Evolutionary conservation across 2,113 vertebrate genomes (phyloP).

Genomic region (sheep (Ovis aries)): ARS-UI_Ramb_v3.0 NC_056059.1:106864001-106864500

Average conservation of each 20-base stretch:
- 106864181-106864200: background rate
- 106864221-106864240: background rate
- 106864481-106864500: background rate
- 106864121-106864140: background rate
- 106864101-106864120: background rate
- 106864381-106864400: background rate
- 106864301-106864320: background rate
- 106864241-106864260: background rate
- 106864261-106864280: background rate
- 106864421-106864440: background rate
- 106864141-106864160: background rate
- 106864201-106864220: background rate
- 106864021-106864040: background rate
- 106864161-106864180: background rate
- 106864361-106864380: background rate
- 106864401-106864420: background rate
- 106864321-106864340: background rate
- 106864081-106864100: background rate
- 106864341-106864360: background rate
- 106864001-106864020: background rate
- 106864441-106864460: background rate
- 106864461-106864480: fast-evolving
- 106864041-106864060: background rate
- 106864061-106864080: background rate
- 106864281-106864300: background rate